Percentiles rank a stretch among this genome's conserved stretches.
Conservation (phyloP, 2,888 invertebrate genomes). For the Himalopsyche anomala region DNA sequence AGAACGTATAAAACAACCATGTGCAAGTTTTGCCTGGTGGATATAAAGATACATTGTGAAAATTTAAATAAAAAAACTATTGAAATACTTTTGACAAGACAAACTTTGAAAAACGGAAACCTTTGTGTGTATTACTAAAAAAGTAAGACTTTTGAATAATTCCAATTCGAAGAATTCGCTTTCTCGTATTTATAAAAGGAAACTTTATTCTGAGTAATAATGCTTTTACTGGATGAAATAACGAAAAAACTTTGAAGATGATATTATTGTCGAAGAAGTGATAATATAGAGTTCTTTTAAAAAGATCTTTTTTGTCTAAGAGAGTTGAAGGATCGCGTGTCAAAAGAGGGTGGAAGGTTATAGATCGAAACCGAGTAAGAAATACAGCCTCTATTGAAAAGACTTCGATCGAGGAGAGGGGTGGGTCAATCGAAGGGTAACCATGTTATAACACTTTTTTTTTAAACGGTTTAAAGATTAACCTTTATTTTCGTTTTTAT, state of each 20-base stretch:
- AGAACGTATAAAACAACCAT: too few relatives aligned
- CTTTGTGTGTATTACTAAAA: background rate
- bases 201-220: constrained; percentile 1
- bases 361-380: constrained; percentile 39
- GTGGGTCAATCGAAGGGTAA: constrained; percentile 19
- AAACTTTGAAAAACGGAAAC: too few relatives aligned
- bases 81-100: too few relatives aligned
- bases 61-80: too few relatives aligned
- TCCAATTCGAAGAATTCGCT: background rate
- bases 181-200: background rate
- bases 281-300: constrained; percentile 49
- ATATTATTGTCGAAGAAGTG: constrained; percentile 48
- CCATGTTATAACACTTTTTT: too few relatives aligned
- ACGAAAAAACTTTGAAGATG: constrained; percentile 44
- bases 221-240: constrained; percentile 17
- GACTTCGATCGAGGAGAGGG: background rate
- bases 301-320: constrained; percentile 55
- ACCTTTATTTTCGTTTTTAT: too few relatives aligned
- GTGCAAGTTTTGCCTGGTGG: too few relatives aligned
- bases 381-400: constrained; percentile 50
- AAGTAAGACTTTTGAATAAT: background rate
- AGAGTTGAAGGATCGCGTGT: constrained; percentile 62
- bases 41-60: too few relatives aligned
- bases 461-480: too few relatives aligned
- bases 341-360: constrained; percentile 55